A percentile compares a stretch with the other conserved stretches of the same genome.
phyloP scores from a whole-genome alignment of 2,113 vertebrate genomes.

The Callithrix jacchus region DNA sequence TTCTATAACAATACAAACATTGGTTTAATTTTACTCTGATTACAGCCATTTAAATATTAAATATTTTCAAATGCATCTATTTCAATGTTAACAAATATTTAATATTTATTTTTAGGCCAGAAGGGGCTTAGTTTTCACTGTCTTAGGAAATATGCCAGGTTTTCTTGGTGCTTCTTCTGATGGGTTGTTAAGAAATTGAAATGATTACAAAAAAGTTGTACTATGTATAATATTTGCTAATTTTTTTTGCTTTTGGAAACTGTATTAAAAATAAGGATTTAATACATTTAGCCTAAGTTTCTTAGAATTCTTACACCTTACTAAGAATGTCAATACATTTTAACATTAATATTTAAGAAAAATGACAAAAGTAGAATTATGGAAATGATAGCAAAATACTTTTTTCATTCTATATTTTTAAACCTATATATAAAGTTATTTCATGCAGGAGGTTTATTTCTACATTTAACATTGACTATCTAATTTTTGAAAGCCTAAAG shows the following conservation, averaged over 20 bases:
- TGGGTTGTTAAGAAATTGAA: constrained; percentile 87
- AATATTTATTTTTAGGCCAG: constrained; percentile 80
- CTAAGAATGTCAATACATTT: neutral
- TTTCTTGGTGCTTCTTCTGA: constrained; percentile 92
- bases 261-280: neutral
- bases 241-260: neutral
- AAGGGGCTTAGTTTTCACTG: constrained; percentile 85
- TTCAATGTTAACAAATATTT: constrained; percentile 11
- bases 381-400: neutral
- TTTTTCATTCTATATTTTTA: constrained; percentile 33
- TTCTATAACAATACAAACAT: constrained; percentile 69
- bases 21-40: neutral
- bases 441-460: neutral
- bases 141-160: constrained; percentile 91
- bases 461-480: neutral
- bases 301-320: neutral
- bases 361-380: neutral
- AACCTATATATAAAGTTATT: neutral
- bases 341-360: neutral
- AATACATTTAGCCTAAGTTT: neutral
- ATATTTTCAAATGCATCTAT: neutral
- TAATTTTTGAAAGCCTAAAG: neutral
- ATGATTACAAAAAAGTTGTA: neutral
- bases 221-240: constrained; percentile 55
- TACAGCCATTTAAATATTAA: neutral